A percentile compares a stretch with the other conserved stretches of the same genome.
Evolutionary conservation across 2,888 invertebrate genomes (phyloP).

Genomic region (Ligdia adustata): DNA sequence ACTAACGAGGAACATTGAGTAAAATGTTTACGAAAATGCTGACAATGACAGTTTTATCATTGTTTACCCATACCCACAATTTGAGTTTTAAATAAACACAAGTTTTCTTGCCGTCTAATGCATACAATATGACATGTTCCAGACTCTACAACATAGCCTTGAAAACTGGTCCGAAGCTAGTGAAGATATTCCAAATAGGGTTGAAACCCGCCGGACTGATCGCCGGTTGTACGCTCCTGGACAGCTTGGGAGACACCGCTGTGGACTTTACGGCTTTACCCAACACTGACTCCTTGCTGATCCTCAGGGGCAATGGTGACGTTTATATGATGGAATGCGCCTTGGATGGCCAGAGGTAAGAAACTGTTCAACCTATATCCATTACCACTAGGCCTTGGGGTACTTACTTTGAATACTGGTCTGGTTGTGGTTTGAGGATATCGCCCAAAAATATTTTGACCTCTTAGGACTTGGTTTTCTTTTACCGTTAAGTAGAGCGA

Average conservation of each 20-base stretch:
- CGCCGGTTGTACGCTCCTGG: constrained; percentile 75
- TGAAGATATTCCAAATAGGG: constrained; percentile 64
- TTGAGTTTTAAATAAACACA: no score
- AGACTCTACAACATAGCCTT: constrained; percentile 77
- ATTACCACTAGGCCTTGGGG: no score
- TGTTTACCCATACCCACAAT: no score
- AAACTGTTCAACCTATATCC: neutral
- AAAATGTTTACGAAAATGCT: no score
- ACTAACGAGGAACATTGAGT: no score
- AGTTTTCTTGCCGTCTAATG: no score
- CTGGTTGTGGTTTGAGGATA: no score
- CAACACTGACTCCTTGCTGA: constrained; percentile 80
- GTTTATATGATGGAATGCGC: constrained; percentile 84
- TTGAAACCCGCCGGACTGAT: constrained; percentile 68
- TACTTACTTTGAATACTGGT: no score
- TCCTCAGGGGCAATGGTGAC: constrained; percentile 93
- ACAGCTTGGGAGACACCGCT: constrained; percentile 91
- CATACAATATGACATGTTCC: constrained; percentile 39
- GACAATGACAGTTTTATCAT: no score
- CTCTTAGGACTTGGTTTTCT: no score
- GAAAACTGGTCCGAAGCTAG: constrained; percentile 66
- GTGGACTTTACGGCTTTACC: constrained; percentile 90
- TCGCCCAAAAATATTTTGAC: no score
- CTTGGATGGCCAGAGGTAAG: constrained; percentile 60
- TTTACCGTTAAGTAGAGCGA: no score